Evolutionary conservation across 64 coral and sea anemone species (phyloP).

Genomic region (Porites australiensis): DNA sequence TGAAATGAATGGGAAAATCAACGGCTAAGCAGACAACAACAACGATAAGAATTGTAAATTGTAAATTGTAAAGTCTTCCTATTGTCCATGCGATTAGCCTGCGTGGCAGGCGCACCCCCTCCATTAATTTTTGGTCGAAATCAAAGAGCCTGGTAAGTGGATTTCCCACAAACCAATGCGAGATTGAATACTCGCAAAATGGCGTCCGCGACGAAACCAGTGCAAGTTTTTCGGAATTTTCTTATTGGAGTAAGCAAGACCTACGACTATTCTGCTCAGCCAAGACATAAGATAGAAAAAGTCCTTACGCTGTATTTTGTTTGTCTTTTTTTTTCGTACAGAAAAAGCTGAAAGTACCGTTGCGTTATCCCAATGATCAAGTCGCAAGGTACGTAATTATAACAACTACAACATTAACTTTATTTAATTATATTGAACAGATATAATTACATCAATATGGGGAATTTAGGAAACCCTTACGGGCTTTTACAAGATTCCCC

Average conservation of each 20-base stretch:
- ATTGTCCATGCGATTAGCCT: no score
- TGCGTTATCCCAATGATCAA: slow-evolving; percentile 54
- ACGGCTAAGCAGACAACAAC: no score
- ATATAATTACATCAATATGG: no score
- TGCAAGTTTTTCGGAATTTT: slow-evolving; percentile 76
- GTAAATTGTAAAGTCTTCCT: no score
- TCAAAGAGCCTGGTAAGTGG: no score
- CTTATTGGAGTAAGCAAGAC: slow-evolving; percentile 77
- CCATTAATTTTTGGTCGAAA: background rate
- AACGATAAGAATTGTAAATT: no score
- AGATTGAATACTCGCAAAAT: slow-evolving; percentile 47
- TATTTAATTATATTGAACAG: no score
- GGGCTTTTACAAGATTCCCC: no score
- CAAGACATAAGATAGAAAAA: background rate
- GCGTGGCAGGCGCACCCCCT: no score
- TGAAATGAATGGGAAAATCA: no score
- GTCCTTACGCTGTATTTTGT: background rate
- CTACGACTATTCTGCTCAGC: no score
- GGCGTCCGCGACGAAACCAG: slow-evolving; percentile 70
- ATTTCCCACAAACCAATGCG: background rate
- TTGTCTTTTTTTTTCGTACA: slow-evolving; percentile 11
- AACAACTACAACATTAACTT: background rate
- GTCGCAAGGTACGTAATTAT: slow-evolving; percentile 36
- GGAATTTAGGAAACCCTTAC: no score
- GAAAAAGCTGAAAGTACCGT: slow-evolving; percentile 65